These are phyloP conservation scores for Sisor rabdophorus DNA, from an alignment of 2,113 vertebrate genomes.

Conservation along the genomic window DNA sequence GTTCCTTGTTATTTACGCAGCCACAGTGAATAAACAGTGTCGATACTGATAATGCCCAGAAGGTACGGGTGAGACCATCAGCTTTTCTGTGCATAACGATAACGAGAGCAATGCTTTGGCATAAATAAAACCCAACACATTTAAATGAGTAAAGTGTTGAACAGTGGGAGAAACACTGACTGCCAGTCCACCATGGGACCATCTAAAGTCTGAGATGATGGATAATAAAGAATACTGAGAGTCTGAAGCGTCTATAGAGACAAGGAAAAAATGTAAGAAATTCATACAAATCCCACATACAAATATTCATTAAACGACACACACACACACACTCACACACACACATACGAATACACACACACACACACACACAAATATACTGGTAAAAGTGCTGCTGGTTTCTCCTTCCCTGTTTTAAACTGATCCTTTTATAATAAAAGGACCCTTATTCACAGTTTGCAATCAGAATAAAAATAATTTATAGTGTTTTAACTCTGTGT, in stretches of 20 bases:
- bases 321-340: no score
- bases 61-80: not conserved
- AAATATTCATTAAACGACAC: conserved; percentile 32
- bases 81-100: not conserved
- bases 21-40: not conserved
- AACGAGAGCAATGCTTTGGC: not conserved
- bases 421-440: conserved; percentile 21
- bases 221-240: conserved; percentile 29
- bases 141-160: conserved; percentile 17
- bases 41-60: not conserved
- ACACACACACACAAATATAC: conserved; percentile 9
- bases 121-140: conserved; percentile 9
- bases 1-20: not conserved
- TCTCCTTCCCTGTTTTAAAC: conserved; percentile 51
- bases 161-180: conserved; percentile 27
- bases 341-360: conserved; percentile 15
- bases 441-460: conserved; percentile 53
- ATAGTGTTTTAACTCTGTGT: conserved; percentile 23
- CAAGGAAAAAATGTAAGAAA: not conserved
- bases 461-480: conserved; percentile 34
- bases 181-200: not conserved
- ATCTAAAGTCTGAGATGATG: conserved; percentile 25
- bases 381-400: conserved; percentile 52
- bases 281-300: conserved; percentile 10
- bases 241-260: conserved; percentile 4